Evolutionary conservation across 2,888 invertebrate species (phyloP).

Genomic region (Brachyptera risi): DNA sequence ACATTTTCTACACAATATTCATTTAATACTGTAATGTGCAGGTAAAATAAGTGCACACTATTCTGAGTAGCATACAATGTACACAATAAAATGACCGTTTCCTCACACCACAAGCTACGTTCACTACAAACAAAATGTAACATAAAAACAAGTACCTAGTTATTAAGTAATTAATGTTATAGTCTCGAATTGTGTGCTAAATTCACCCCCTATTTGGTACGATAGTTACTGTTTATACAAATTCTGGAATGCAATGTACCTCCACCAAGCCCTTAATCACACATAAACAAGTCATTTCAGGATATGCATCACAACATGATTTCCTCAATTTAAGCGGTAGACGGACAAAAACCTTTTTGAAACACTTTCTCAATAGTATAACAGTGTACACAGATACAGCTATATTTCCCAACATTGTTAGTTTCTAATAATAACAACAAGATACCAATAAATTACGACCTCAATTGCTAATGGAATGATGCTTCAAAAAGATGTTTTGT

Average conservation of each 20-base stretch:
- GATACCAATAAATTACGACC: neutral
- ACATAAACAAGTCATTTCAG: slow-evolving; percentile 1
- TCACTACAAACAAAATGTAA: slow-evolving; percentile 16
- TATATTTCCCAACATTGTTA: too few species aligned
- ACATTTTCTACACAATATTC: slow-evolving; percentile 6
- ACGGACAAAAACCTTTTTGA: slow-evolving; percentile 8
- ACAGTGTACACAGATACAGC: too few species aligned
- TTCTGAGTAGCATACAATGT: neutral
- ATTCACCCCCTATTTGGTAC: slow-evolving; percentile 14
- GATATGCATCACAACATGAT: slow-evolving; percentile 17
- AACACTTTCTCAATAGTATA: neutral
- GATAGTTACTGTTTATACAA: slow-evolving; percentile 6
- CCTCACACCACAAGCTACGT: slow-evolving; percentile 13
- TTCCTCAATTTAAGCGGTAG: slow-evolving; percentile 9
- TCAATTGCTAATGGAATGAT: neutral
- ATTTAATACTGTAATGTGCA: slow-evolving; percentile 17
- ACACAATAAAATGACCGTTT: slow-evolving; percentile 10
- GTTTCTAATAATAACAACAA: neutral
- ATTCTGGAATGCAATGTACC: slow-evolving; percentile 20
- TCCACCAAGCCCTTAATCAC: slow-evolving; percentile 19
- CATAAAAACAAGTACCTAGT: slow-evolving; percentile 3
- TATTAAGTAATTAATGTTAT: slow-evolving; percentile 6
- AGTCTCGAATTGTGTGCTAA: slow-evolving; percentile 17
- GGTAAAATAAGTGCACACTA: slow-evolving; percentile 17
- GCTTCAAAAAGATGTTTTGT: slow-evolving; percentile 12